phyloP scores from a whole-genome alignment of 2,888 invertebrate genomes.

The Ormia ochracea region DNA sequence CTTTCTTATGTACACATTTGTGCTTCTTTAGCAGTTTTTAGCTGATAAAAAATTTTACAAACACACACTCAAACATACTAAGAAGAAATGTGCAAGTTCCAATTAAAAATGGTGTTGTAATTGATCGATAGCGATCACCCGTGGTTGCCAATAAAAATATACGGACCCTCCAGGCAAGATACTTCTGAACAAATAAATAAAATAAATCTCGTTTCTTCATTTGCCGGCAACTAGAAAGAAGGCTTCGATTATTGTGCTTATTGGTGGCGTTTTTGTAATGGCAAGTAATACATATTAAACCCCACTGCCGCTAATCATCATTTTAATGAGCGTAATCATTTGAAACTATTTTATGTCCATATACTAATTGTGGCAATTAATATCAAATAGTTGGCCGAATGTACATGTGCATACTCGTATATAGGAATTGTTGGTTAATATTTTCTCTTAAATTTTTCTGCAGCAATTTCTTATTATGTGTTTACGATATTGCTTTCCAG shows the following conservation, averaged over 20 bases:
- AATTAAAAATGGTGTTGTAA: slow-evolving; percentile 57
- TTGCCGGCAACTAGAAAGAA: not conserved
- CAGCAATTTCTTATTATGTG: slow-evolving; percentile 35
- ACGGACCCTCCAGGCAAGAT: not conserved
- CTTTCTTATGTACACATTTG: not conserved
- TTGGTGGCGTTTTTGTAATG: not conserved
- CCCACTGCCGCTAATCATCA: slow-evolving; percentile 50
- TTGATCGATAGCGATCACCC: slow-evolving; percentile 59
- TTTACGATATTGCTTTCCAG: slow-evolving; percentile 34
- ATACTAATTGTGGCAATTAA: slow-evolving; percentile 62
- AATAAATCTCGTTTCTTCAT: slow-evolving; percentile 43
- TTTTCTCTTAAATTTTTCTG: slow-evolving; percentile 10
- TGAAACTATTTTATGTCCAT: slow-evolving; percentile 59
- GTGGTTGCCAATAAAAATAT: slow-evolving; percentile 42
- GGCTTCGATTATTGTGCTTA: not conserved
- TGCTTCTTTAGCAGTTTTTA: slow-evolving; percentile 9
- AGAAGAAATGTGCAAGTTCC: slow-evolving; percentile 22
- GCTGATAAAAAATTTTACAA: not conserved
- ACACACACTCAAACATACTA: not conserved
- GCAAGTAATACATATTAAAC: not conserved
- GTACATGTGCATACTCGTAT: no score
- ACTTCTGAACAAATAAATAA: not conserved
- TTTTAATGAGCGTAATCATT: slow-evolving; percentile 62
- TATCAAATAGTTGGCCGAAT: slow-evolving; percentile 43
- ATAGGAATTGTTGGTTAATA: slow-evolving; percentile 5